Base-by-base conservation (phyloP, 2,888 invertebrate species). In the Pammene fasciana region DNA sequence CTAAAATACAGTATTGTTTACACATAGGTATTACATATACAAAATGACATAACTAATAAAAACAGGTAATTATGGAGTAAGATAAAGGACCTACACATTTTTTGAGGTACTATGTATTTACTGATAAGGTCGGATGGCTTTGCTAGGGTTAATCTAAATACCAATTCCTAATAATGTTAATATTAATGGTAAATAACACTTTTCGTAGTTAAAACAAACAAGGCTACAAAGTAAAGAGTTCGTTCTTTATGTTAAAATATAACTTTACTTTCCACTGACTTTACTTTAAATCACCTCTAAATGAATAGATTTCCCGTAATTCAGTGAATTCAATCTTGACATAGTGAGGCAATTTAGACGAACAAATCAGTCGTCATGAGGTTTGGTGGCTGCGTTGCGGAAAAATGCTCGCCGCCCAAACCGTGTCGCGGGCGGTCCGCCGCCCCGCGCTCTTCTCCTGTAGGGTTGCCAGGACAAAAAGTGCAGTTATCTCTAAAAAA, bases 391-490 rank as follows among this genome's bases (percentile, higher is more conserved):
- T 88, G 87, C 84, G 85, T 77, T 78, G 78, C 80, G 82, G 86
- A 88, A 90, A 90, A 89, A 88, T 85, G 79, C 38, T 55, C 85
- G 86, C 91, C 92, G 92, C 92, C 92, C 91, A 88, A 90, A 91
- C 89, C 91, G 79, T 92, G 92, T 92, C 76, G 70, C 52, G 41
- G 46, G 61, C 26, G 55, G 41, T 36, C 45, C 11, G 34, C 67
- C 68, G 52, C 75, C 66, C 73, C 74, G 61, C 72, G 56, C 52
- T 68, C 77, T 75, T 74, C 75, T 72, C 78, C 7, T 13, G 10
- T 26, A 62, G 67, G 65, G 67, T 46, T 67, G 52, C 67, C 60
- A 65, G 16, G 6, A 26, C 18, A 11, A 41, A 11, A 57, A 56
- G 50, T 14, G 14, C 26, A n/a, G 16, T 9, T 59, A 26, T 10